Base-by-base conservation (phyloP, 2,888 invertebrate genomes). In the Periphyllus acericola region DNA sequence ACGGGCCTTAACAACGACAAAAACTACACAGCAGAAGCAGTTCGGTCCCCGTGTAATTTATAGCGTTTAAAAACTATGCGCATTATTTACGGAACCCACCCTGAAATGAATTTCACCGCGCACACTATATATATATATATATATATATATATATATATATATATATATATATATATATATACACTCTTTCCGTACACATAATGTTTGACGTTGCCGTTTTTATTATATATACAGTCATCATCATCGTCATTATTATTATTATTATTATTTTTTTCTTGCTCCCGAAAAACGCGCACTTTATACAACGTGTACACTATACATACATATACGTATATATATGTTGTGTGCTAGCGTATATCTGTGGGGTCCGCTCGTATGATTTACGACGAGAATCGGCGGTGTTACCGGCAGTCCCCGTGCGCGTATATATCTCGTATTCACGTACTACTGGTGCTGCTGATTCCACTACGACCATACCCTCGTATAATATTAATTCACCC, bases 11-110 rank as follows among this genome's bases (percentile, higher is more conserved):
- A 83, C 74, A 75, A 83, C 83, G 40, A 52, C 82, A 6, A 25
- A 11, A 40, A 32, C 68, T 5, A 34, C 83, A 82, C 71, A n/a
- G 72, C 82, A 29, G 32, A 72, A 25, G 60, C 34, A 52, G 86
- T 87, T 87, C 40, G 80, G 87, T 81, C 52, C 72, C 34, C n/a
- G 80, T 29, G 79, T 87, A 87, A 87, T 87, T 87, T 87, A 87
- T 87, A 81, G 87, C 80, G 80, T 80, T 80, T 87, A 87, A 87
- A 87, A 87, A 87, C 87, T 87, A 87, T 87, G 87, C 87, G 80
- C 87, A 87, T 87, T 87, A 81, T 87, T 87, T 81, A 81, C 85
- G 55, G 46, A 74, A 80, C 80, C 60, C 74, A 21, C 80, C 75
- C 80, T 9, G 60, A 72, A 81, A 29, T 55, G 87, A 74, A 86